Conservation (phyloP, 2,888 invertebrate genomes). For the Hydraecia micacea region DNA sequence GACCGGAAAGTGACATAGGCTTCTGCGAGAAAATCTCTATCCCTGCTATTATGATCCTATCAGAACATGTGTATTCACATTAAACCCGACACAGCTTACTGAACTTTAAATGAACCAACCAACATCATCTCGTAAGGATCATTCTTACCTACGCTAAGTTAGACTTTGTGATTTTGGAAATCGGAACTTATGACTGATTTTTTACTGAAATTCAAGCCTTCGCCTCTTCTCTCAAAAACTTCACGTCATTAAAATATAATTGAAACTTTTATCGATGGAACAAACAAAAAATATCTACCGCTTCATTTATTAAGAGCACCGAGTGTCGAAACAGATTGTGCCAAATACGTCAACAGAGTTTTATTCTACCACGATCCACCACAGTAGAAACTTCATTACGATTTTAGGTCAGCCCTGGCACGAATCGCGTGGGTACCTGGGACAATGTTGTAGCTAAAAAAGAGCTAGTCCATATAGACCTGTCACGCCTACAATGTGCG, state of each 20-base stretch:
- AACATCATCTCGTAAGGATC: not conserved
- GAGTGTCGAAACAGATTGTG: conserved; percentile 20
- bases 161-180: not conserved
- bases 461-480: conserved; percentile 6
- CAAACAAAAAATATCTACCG: conserved; percentile 26
- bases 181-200: not conserved
- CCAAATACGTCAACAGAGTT: conserved; percentile 42
- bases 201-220: not conserved
- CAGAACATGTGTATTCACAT: not conserved
- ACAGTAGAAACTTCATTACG: conserved; percentile 34
- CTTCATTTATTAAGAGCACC: conserved; percentile 9
- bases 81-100: not conserved
- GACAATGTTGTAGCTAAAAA: conserved; percentile 3
- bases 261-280: conserved; percentile 1
- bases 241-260: not conserved
- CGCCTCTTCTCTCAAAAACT: not conserved
- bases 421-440: conserved; percentile 1
- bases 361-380: conserved; percentile 26
- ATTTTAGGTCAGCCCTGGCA: conserved; percentile 38
- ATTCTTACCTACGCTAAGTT: not conserved
- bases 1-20: not conserved
- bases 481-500: conserved; percentile 16
- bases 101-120: not conserved
- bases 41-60: not conserved
- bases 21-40: not conserved